Percentiles rank a stretch among this genome's conserved stretches.
These are phyloP conservation scores for Drosophila demipolita DNA, from an alignment of 2,888 invertebrate species.

Conservation along the genomic window DNA sequence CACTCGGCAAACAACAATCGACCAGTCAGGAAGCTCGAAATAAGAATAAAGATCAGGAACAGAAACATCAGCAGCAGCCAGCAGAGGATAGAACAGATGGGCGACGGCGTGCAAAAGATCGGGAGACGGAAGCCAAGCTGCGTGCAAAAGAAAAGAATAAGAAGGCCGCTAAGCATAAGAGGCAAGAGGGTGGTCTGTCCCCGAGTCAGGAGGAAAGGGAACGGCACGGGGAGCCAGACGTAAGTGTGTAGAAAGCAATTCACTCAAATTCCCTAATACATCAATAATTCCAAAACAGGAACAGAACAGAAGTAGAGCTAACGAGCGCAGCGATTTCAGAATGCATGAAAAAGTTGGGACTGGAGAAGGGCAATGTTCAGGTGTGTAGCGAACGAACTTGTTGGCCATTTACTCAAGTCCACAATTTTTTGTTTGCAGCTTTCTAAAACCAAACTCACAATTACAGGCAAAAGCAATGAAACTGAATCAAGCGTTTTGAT, in stretches of 20 bases:
- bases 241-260: not conserved
- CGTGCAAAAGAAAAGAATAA: conserved; percentile 2
- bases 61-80: conserved; percentile 10
- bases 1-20: conserved; percentile 14
- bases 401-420: not conserved
- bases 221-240: not conserved
- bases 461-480: conserved; percentile 6
- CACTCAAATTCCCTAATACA: not conserved
- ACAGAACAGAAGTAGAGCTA: conserved; percentile 3
- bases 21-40: conserved; percentile 35
- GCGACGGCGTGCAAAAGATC: not conserved
- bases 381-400: not conserved
- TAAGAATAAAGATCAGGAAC: conserved; percentile 16
- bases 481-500: not conserved
- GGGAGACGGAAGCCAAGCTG: conserved; percentile 22
- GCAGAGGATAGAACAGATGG: not conserved
- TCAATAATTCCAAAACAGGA: not conserved
- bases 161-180: not conserved
- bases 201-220: conserved; percentile 2
- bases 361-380: not conserved
- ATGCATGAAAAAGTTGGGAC: not conserved
- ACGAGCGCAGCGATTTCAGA: conserved; percentile 12
- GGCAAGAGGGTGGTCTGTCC: conserved; percentile 37
- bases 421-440: not conserved
- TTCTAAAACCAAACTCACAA: not conserved